Conservation (phyloP, 2,113 vertebrate genomes). For the Camelus dromedarius region DNA sequence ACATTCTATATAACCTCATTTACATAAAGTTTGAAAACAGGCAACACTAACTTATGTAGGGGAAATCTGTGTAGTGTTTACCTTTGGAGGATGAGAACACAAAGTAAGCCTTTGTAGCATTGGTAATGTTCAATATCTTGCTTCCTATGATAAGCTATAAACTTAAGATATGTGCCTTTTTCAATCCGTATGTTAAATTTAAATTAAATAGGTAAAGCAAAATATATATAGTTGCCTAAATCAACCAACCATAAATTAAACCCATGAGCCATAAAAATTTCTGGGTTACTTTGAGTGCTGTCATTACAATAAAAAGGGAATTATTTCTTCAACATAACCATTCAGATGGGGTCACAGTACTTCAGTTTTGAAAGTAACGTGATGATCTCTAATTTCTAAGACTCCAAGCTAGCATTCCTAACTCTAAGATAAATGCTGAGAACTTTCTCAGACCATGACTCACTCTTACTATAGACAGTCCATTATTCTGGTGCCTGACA, state of each 20-base stretch:
- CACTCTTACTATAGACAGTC: neutral
- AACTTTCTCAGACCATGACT: neutral
- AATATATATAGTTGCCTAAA: slow-evolving; percentile 12
- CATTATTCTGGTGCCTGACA: neutral
- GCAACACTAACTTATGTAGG: neutral
- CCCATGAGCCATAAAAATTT: neutral
- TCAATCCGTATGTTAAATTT: neutral
- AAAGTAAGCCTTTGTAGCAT: neutral
- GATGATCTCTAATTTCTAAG: slow-evolving; percentile 3
- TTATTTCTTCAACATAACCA: neutral
- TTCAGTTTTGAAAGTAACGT: neutral
- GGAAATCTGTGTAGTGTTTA: neutral
- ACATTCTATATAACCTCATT: neutral
- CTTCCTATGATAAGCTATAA: neutral
- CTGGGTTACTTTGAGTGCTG: slow-evolving; percentile 14
- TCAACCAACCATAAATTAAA: slow-evolving; percentile 43
- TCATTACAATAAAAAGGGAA: slow-evolving; percentile 6
- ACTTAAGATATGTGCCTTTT: neutral
- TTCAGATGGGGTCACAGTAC: neutral
- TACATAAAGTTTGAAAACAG: neutral
- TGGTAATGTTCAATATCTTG: neutral
- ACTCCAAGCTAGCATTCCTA: neutral
- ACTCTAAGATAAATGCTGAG: neutral
- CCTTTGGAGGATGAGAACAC: neutral
- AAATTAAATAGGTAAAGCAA: slow-evolving; percentile 24